Base-by-base conservation (phyloP, 2,888 invertebrate genomes). In the Orthosia cruda region DNA sequence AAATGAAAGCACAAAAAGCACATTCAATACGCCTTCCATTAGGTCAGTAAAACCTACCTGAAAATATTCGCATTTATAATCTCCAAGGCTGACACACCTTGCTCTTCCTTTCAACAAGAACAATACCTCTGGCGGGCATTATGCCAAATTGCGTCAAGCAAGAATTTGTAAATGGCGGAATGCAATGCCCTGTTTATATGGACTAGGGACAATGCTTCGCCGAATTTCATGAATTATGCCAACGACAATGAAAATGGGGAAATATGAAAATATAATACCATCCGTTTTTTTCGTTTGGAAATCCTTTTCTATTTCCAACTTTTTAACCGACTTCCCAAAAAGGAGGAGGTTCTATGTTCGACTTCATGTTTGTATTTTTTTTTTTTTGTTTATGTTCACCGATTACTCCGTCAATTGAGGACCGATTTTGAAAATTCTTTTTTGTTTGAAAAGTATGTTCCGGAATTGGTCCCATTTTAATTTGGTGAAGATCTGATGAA, bases 101-200 rank as follows among this genome's bases (percentile, higher is more conserved):
- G 75, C 74, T 81, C 87, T 85, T 82, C 81, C 87, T 88, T 87
- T 86, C 82, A 84, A 64, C 79, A 85, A 87, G 90, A 90, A 92
- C 92, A 92, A 92, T 90, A 83, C 87, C 76, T 23, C 45, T 72
- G 81, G 80, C 89, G 92, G 94, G 93, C 93, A 87, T 85, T 77
- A 88, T 91, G 94, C 94, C 94, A 94, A 94, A 93, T 92, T 92
- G 92, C 92, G 88, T 88, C 87, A 90, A 91, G 86, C 90, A 89
- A 89, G 89, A 88, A 92, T 93, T 91, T 90, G 89, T 91, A 91
- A 91, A 91, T 89, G 89, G 89, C 71, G 89, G 89, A 87, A 88
- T 89, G 92, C 91, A 91, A 75, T 83, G 83, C 71, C 80, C 81
- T 79, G 89, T 87, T 87, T 87, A 85, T 75, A 64, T 76, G 84